Base-by-base conservation (phyloP, 2,888 invertebrate genomes). In the Eupithecia insigniata region DNA sequence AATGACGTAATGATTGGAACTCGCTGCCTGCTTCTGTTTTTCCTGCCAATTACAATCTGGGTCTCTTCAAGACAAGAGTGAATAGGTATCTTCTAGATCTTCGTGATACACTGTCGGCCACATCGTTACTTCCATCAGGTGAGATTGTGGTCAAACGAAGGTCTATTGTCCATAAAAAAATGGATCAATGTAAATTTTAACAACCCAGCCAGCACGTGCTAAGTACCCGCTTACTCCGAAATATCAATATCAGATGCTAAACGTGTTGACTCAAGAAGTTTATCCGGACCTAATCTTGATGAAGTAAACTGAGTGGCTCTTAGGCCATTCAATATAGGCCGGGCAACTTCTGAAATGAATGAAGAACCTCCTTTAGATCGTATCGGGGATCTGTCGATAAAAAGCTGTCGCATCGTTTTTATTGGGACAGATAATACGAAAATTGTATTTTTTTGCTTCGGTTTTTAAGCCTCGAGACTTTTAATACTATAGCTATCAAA, bases 351-450 rank as follows among this genome's bases (percentile, higher is more conserved):
- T 64, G 22, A 34, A 62, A 62, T 62, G 62, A 64, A 64, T 64
- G 64, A 64, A 32, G 64, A 39, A 64, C 64, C 64, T 64, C 8
- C 36, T 64, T 62, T 32, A 64, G 64, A 64, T 64, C n/a, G 22
- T 64, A 64, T 64, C 64, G 34, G 36, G 34, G 36, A 22, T 36
- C 36, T 36, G 36, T 64, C 64, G 64, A 64, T 36, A 64, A 64
- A 64, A 64, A 64, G 60, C 34, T 36, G 34, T 36, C 64, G 36
- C 34, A 39, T 36, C 64, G 64, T 64, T 64, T 39, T 64, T 64
- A 64, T 64, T 36, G 34, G 34, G 14, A 34, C 73, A 79, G 72
- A 76, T 62, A 76, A 74, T 78, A 69, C 61, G 34, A 28, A 55
- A 71, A 66, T 64, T 64, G 64, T 64, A 30, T 60, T 30, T 60